Evolutionary conservation across 1,140 invertebrate species (phyloP).

Genomic region (Lepeophtheirus salmonis): DNA sequence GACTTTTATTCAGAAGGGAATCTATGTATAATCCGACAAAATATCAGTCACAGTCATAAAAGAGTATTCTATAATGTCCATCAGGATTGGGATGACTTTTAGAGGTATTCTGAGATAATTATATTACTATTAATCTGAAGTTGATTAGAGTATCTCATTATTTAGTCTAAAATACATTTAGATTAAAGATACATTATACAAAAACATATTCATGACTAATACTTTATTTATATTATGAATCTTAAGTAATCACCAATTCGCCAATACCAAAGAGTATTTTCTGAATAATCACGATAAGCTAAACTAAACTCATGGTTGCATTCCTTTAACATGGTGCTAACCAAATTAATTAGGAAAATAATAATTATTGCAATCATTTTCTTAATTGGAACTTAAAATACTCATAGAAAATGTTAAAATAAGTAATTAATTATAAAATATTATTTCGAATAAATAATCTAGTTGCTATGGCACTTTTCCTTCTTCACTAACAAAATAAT

Average conservation of each 20-base stretch:
- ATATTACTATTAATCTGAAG: not conserved
- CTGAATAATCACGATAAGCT: not conserved
- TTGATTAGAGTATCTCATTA: not conserved
- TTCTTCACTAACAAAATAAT: too few species aligned
- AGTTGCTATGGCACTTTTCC: too few species aligned
- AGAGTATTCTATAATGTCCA: not conserved
- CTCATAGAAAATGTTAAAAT: not conserved
- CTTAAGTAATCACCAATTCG: conserved; percentile 42
- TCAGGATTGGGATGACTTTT: conserved; percentile 2
- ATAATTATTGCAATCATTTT: not conserved
- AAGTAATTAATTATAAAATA: too few species aligned
- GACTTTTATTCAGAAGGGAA: conserved; percentile 59
- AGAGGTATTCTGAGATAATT: conserved; percentile 1
- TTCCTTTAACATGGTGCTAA: conserved; percentile 8
- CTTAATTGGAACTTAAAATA: not conserved
- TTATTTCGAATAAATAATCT: too few species aligned
- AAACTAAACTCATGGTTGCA: not conserved
- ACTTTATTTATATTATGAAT: conserved; percentile 1
- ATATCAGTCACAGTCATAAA: conserved; percentile 36
- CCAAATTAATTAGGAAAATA: not conserved
- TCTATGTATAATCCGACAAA: conserved; percentile 75
- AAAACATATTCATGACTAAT: not conserved
- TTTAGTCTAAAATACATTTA: not conserved
- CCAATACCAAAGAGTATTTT: conserved; percentile 40
- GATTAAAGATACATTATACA: not conserved